These are phyloP conservation scores for Triplophysa rosa DNA, from an alignment of 2,113 vertebrate genomes.

Conservation along the genomic window DNA sequence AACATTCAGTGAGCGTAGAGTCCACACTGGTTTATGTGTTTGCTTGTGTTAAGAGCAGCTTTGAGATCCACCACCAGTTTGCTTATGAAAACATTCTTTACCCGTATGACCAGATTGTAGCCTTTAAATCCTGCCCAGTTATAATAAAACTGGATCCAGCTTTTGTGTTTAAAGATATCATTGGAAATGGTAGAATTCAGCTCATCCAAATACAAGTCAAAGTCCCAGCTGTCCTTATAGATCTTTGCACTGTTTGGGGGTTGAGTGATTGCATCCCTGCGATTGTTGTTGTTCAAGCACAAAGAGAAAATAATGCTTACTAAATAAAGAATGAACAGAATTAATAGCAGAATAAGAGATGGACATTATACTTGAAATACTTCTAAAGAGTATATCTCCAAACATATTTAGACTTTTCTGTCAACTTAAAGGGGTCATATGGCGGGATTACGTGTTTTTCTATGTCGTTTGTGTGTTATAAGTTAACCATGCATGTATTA, in stretches of 20 bases:
- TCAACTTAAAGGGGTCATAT: too few relatives aligned
- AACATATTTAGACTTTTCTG: too few relatives aligned
- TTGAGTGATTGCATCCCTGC: slow-evolving; percentile 68
- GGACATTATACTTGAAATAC: too few relatives aligned
- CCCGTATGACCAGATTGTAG: slow-evolving; percentile 80
- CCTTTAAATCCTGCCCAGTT: slow-evolving; percentile 78
- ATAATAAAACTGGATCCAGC: slow-evolving; percentile 80
- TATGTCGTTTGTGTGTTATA: too few relatives aligned
- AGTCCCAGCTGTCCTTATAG: slow-evolving; percentile 78
- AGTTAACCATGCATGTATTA: too few relatives aligned
- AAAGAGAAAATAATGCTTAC: background rate
- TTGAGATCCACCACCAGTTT: background rate
- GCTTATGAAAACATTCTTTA: slow-evolving; percentile 54
- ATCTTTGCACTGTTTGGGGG: slow-evolving; percentile 69
- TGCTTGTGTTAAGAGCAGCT: background rate
- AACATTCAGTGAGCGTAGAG: background rate
- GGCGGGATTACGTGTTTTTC: too few relatives aligned
- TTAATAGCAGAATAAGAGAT: background rate
- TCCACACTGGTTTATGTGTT: background rate
- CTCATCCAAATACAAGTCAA: slow-evolving; percentile 68
- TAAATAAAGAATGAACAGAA: background rate
- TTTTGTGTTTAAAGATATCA: slow-evolving; percentile 72
- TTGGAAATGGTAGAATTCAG: slow-evolving; percentile 65
- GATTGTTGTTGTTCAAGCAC: background rate
- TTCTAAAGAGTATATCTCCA: too few relatives aligned